Conservation (phyloP, 2,888 invertebrate genomes). For the Apeira syringaria region DNA sequence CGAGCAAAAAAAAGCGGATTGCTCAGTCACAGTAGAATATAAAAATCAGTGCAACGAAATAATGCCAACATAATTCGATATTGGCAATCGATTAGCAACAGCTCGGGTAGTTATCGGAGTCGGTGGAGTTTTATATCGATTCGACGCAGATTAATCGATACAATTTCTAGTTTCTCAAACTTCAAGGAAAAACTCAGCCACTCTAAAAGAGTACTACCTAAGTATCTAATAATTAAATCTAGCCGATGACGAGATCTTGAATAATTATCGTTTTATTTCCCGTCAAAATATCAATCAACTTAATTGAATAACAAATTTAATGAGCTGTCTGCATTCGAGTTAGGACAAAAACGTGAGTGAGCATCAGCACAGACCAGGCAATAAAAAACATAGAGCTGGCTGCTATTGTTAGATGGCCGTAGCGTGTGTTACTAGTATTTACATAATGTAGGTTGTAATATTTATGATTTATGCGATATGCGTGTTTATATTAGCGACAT, state of each 20-base stretch:
- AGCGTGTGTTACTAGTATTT: constrained; percentile 7
- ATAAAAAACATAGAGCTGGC: constrained; percentile 25
- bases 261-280: constrained; percentile 30
- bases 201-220: constrained; percentile 14
- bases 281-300: constrained; percentile 36
- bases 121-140: constrained; percentile 55
- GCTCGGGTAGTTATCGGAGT: constrained; percentile 43
- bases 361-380: constrained; percentile 31
- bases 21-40: constrained; percentile 43
- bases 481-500: constrained; percentile 44
- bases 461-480: constrained; percentile 32
- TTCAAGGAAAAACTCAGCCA: constrained; percentile 35
- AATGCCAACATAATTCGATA: constrained; percentile 47
- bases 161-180: constrained; percentile 45
- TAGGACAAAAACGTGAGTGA: constrained; percentile 38
- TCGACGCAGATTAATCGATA: constrained; percentile 51
- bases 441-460: constrained; percentile 22
- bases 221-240: background rate
- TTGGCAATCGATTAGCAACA: constrained; percentile 60
- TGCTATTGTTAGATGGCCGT: constrained; percentile 21
- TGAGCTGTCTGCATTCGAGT: constrained; percentile 24
- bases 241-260: constrained; percentile 11
- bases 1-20: constrained; percentile 30
- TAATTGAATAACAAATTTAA: constrained; percentile 33
- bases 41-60: constrained; percentile 44